These are phyloP conservation scores for Aporrectodea caliginosa DNA, from an alignment of 1,140 invertebrate genomes.

Conservation along the genomic window DNA sequence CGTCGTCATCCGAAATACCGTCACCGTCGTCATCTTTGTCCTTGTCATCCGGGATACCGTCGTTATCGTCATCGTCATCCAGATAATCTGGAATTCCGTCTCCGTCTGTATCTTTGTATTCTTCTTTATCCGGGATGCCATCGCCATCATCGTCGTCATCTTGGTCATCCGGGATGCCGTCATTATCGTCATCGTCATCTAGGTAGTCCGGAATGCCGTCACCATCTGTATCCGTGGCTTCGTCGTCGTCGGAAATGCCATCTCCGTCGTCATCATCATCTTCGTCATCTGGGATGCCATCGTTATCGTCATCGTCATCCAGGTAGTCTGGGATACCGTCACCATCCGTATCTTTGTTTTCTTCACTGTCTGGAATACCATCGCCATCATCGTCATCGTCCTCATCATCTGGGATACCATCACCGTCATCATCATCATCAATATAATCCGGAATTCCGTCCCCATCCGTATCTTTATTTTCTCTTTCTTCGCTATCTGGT, in stretches of 20 bases:
- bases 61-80: constrained; percentile 33
- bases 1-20: constrained; percentile 41
- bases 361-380: constrained; percentile 43
- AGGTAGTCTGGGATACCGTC: constrained; percentile 52
- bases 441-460: constrained; percentile 40
- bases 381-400: constrained; percentile 40
- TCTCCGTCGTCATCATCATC: constrained; percentile 44
- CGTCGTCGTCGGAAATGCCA: constrained; percentile 48
- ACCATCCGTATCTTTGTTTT: constrained; percentile 42
- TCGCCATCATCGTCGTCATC: constrained; percentile 37
- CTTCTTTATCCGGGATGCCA: constrained; percentile 35
- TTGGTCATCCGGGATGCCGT: constrained; percentile 46
- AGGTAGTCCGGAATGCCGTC: constrained; percentile 39
- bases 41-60: constrained; percentile 31
- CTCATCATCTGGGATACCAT: constrained; percentile 34
- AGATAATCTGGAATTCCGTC: constrained; percentile 24
- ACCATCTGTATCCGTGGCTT: constrained; percentile 47
- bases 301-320: constrained; percentile 47
- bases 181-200: constrained; percentile 41
- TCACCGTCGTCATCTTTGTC: constrained; percentile 44
- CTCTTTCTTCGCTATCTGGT: constrained; percentile 39
- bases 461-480: constrained; percentile 41
- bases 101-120: constrained; percentile 31
- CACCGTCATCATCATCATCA: constrained; percentile 40
- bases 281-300: constrained; percentile 29